Evolutionary conservation across 2,113 vertebrate genomes (phyloP), one percentile per base, ranked within the genome.

Genomic region (Amia ocellicauda): DNA sequence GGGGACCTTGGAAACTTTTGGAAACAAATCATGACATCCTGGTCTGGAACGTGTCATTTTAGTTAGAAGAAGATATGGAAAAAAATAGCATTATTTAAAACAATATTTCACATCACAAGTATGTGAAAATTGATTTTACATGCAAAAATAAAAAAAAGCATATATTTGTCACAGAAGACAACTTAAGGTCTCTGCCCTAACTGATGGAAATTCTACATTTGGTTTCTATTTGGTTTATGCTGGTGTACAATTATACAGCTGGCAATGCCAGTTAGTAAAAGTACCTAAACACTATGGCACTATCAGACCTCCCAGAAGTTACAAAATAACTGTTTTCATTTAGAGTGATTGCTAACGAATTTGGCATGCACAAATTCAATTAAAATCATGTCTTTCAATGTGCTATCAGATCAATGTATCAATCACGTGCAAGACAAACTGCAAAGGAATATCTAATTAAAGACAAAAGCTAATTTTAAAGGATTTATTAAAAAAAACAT

Each of bases 251-350:
- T 27, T 56, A 56, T 17, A 29, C 19, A 63, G 24, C 62, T 45
- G 53, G 62, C 52, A 43, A 27, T 36, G 27, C 19, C 62, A 64
- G 26, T 58, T 36, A 64, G 40, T 14, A 52, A 62, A 57, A 58
- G 47, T 64, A 65, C 68, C 58, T 27, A 43, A 40, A 23, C 54
- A 17, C 67, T 62, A 55, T 43, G 13, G 24, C 64, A 58, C 40
- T 59, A 49, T 70, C 67, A 75, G 81, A 83, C 81, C 80, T 79
- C 81, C 80, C 77, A 75, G 80, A 71, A 80, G 70, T 70, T 74
- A 73, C 53, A 64, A 69, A 71, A 72, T 56, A 29, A n/a, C 53
- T 70, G 57, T 71, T 80, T 81, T 79, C 62, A 73, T 78, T 82
- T 57, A 71, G 74, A 73, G n/a, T 58, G 69, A 78, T 51, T 63